A percentile compares a stretch with the other conserved stretches of the same genome.
Evolutionary conservation across 1,140 invertebrate species (phyloP).

Genomic region (Uloborus diversus): DNA sequence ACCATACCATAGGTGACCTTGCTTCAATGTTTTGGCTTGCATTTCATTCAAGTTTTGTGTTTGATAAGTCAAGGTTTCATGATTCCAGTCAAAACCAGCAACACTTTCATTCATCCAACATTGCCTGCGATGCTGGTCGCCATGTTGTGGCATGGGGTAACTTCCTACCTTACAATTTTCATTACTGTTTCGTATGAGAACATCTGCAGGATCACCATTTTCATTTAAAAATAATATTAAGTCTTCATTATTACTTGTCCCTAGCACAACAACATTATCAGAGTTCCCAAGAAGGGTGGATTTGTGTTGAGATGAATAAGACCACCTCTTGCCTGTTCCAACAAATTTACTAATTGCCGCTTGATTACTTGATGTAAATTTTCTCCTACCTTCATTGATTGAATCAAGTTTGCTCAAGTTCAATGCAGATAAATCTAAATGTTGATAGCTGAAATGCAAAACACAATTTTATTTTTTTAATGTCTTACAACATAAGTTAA

Average conservation of each 20-base stretch:
- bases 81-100: too few species aligned
- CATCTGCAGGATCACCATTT: conserved; percentile 27
- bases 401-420: too few species aligned
- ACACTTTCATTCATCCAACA: not conserved
- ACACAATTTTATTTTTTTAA: too few species aligned
- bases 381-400: not conserved
- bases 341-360: not conserved
- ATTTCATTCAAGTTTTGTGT: not conserved
- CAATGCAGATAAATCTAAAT: too few species aligned
- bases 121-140: conserved; percentile 25
- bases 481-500: too few species aligned
- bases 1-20: not conserved
- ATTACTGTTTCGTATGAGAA: conserved; percentile 31
- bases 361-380: not conserved
- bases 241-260: conserved; percentile 44
- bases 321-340: conserved; percentile 42
- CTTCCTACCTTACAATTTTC: too few species aligned
- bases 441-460: too few species aligned
- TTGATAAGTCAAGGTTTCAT: too few species aligned
- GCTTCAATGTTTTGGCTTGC: not conserved
- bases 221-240: conserved; percentile 35
- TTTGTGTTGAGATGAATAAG: conserved; percentile 18
- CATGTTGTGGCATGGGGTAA: too few species aligned
- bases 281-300: conserved; percentile 3
- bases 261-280: conserved; percentile 39